phyloP scores from a whole-genome alignment of 2,888 invertebrate genomes.

The Alloplasta piceator region DNA sequence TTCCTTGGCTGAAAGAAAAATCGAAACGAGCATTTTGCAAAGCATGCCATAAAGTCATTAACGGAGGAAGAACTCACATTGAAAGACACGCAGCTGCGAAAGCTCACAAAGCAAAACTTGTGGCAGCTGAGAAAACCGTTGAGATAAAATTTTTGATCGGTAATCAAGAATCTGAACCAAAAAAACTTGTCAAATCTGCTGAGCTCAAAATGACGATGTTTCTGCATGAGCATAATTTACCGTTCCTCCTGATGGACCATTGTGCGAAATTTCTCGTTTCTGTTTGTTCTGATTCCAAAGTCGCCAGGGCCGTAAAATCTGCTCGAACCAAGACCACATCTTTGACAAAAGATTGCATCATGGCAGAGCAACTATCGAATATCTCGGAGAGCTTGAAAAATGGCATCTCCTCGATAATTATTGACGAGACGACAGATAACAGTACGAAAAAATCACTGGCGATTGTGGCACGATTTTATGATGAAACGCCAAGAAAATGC shows the following conservation, averaged over 20 bases:
- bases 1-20: constrained; percentile 24
- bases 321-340: constrained; percentile 17
- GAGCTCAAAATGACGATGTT: constrained; percentile 29
- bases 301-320: constrained; percentile 8
- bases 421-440: no score
- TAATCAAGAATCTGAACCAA: constrained; percentile 9
- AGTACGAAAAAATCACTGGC: no score
- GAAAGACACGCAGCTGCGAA: constrained; percentile 29
- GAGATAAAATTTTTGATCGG: background rate
- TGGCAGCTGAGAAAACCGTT: constrained; percentile 20
- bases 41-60: constrained; percentile 17
- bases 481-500: background rate
- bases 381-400: no score
- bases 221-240: constrained; percentile 22
- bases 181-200: constrained; percentile 5
- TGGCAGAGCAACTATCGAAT: no score
- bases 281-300: constrained; percentile 15
- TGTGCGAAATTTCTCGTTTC: constrained; percentile 11
- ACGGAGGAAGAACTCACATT: constrained; percentile 28
- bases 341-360: constrained; percentile 57
- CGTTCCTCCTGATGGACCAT: constrained; percentile 30
- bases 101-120: constrained; percentile 17
- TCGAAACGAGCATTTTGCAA: constrained; percentile 18
- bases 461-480: no score
- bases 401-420: no score